Evolutionary conservation across 2,797 vertebrate species (phyloP).

Genomic region (Periparus ater): DNA sequence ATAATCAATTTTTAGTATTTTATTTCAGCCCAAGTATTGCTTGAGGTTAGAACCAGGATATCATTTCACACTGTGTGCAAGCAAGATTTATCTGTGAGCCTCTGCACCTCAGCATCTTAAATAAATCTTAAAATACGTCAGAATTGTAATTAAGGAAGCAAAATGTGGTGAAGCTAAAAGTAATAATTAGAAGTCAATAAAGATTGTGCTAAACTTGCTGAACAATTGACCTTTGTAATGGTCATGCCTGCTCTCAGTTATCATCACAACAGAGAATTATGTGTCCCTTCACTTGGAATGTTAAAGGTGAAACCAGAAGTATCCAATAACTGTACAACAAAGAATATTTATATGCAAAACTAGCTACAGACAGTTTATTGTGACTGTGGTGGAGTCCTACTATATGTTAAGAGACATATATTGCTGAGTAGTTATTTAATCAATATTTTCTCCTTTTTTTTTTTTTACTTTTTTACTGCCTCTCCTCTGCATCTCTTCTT

Average conservation of each 20-base stretch:
- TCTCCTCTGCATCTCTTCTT: neutral
- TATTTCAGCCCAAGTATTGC: neutral
- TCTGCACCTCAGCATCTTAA: neutral
- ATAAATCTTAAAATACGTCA: neutral
- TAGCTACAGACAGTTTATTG: neutral
- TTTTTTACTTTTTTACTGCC: neutral
- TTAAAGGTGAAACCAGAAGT: neutral
- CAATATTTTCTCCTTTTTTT: neutral
- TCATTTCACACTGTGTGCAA: neutral
- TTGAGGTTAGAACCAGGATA: neutral
- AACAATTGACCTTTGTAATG: neutral
- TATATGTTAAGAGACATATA: neutral
- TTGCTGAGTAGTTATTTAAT: neutral
- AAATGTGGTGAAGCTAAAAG: neutral
- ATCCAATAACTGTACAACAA: neutral
- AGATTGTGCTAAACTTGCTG: neutral
- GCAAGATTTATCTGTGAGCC: neutral
- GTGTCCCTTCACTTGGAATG: neutral
- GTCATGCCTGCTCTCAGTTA: neutral
- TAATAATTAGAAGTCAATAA: neutral
- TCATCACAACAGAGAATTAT: neutral
- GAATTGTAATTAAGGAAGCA: neutral
- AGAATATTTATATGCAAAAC: neutral
- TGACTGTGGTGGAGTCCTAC: neutral
- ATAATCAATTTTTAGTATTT: neutral